Percentiles rank a stretch among this genome's conserved stretches.
These are phyloP conservation scores for Dryoscopus gambensis DNA, from an alignment of 2,113 vertebrate species.

Conservation along the genomic window DNA sequence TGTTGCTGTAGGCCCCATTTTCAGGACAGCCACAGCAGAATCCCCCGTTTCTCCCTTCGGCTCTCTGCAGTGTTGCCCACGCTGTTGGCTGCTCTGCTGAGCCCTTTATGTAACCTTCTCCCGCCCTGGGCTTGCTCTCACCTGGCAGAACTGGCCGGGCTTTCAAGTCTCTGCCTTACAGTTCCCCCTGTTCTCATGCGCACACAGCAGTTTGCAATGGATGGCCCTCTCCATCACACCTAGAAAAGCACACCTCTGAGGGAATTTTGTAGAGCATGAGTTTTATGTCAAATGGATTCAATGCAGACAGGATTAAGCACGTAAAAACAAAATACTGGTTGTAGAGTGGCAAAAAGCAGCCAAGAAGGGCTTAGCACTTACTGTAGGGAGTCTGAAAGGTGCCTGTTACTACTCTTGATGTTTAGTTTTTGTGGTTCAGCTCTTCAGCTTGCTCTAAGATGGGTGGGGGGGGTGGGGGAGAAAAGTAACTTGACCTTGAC, in stretches of 20 bases:
- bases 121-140: not conserved
- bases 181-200: fast-evolving
- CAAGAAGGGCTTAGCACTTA: not conserved
- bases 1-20: not conserved
- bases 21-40: not conserved
- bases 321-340: not conserved
- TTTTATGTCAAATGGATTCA: not conserved
- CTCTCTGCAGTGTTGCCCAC: not conserved
- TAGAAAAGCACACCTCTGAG: not conserved
- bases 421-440: not conserved
- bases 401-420: not conserved
- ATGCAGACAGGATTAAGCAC: not conserved
- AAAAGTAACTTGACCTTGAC: conserved; percentile 10
- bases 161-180: not conserved
- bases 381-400: not conserved
- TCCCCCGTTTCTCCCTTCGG: not conserved
- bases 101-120: not conserved
- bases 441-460: not conserved
- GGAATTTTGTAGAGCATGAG: not conserved
- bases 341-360: not conserved
- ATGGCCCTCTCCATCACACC: not conserved
- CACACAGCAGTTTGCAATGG: not conserved
- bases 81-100: not conserved
- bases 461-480: too few species aligned
- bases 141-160: not conserved